Conservation (phyloP, 1,140 invertebrate species). For the Drosophila punjabiensis region DNA sequence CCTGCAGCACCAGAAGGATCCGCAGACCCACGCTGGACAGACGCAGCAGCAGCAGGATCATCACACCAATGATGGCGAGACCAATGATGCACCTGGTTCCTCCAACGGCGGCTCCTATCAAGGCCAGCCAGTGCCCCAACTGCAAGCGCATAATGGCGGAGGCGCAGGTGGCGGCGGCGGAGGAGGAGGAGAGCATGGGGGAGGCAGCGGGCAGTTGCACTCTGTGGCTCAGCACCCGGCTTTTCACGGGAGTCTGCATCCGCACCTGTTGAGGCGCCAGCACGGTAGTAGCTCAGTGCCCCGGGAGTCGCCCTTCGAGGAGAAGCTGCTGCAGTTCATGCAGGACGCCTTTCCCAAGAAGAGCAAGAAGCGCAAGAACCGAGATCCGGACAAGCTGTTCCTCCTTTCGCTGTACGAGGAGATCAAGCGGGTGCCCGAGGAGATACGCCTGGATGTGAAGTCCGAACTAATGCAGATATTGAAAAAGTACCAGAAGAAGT, state of each 20-base stretch:
- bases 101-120: conserved; percentile 79
- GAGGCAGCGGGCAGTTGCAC: conserved; percentile 59
- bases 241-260: conserved; percentile 77
- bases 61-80: conserved; percentile 78
- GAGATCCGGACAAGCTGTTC: conserved; percentile 80
- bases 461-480: conserved; percentile 82
- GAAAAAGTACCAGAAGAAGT: conserved; percentile 82
- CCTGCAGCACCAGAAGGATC: conserved; percentile 71
- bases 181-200: conserved; percentile 56
- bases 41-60: conserved; percentile 79
- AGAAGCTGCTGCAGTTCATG: conserved; percentile 82
- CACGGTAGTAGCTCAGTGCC: conserved; percentile 50
- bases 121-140: conserved; percentile 63
- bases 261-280: conserved; percentile 74
- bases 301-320: conserved; percentile 75
- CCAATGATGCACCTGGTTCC: conserved; percentile 78
- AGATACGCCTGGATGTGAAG: conserved; percentile 79
- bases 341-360: conserved; percentile 84
- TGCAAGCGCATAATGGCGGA: conserved; percentile 69
- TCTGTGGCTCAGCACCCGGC: conserved; percentile 74
- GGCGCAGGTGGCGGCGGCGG: conserved; percentile 24
- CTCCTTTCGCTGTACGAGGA: conserved; percentile 78
- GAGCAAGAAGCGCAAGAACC: conserved; percentile 80
- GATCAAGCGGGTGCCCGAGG: conserved; percentile 80
- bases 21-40: conserved; percentile 60